Conservation (phyloP, 2,888 invertebrate species). For the Antitype chi region DNA sequence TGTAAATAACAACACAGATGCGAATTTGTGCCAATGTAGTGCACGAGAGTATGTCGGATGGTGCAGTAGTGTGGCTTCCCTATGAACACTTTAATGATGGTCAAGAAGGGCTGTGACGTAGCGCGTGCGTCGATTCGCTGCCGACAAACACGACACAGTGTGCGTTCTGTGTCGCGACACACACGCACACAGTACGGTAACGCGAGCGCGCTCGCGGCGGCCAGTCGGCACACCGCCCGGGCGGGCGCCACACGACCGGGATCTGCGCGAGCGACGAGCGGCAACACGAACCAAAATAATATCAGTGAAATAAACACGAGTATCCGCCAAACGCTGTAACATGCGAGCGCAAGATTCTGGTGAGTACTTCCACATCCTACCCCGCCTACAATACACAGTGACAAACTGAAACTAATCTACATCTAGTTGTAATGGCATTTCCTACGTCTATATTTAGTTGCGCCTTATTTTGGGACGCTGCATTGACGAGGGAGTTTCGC, state of each 20-base stretch:
- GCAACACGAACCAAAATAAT: constrained; percentile 82
- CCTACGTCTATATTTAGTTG: constrained; percentile 81
- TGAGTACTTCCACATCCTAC: constrained; percentile 75
- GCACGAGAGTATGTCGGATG: constrained; percentile 34
- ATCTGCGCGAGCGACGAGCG: constrained; percentile 87
- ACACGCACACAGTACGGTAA: constrained; percentile 57
- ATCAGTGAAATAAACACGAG: constrained; percentile 86
- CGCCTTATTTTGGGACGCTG: constrained; percentile 85
- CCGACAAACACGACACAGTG: constrained; percentile 57
- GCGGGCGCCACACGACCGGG: constrained; percentile 91
- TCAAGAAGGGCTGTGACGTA: constrained; percentile 37
- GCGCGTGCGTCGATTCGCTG: constrained; percentile 25
- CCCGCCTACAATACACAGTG: constrained; percentile 45
- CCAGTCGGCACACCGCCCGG: constrained; percentile 90
- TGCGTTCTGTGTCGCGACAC: constrained; percentile 54
- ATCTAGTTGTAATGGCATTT: constrained; percentile 60
- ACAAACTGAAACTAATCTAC: constrained; percentile 43
- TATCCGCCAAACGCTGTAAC: constrained; percentile 80
- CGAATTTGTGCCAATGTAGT: constrained; percentile 27
- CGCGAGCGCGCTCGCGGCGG: constrained; percentile 69
- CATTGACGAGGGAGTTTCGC: constrained; percentile 77
- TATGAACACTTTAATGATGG: constrained; percentile 37
- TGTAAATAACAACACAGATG: constrained; percentile 56
- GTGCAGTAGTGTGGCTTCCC: constrained; percentile 58
- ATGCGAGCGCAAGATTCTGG: constrained; percentile 89